Conservation (phyloP, 2,113 vertebrate species). For the Chloropsis cyanopogon region DNA sequence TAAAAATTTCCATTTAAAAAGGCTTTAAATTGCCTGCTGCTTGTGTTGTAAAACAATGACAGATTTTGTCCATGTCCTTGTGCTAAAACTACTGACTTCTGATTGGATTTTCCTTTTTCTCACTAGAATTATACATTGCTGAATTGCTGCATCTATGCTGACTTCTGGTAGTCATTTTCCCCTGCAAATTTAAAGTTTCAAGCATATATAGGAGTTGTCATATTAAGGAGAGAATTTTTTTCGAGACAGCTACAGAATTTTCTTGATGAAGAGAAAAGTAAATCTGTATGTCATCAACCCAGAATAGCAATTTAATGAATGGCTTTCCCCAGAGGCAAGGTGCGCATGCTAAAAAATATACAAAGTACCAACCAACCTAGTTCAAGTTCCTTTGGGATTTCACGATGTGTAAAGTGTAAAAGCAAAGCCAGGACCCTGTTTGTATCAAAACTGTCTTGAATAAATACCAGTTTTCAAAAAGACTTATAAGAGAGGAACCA, state of each 20-base stretch:
- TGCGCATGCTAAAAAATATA: constrained; percentile 24
- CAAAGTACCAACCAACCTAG: not conserved
- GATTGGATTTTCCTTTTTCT: not conserved
- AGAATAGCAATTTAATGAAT: constrained; percentile 47
- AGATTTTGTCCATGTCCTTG: not conserved
- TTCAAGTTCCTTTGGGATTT: not conserved
- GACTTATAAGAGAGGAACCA: not conserved
- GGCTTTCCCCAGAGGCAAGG: constrained; percentile 34
- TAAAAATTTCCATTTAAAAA: not conserved
- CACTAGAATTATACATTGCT: not conserved
- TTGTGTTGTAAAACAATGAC: not conserved
- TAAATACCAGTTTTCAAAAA: not conserved
- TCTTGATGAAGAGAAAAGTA: constrained; percentile 46
- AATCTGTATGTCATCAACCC: constrained; percentile 49
- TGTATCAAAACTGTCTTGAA: not conserved
- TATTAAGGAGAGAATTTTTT: not conserved
- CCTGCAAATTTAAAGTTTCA: not conserved
- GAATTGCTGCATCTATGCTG: not conserved
- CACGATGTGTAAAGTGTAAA: not conserved
- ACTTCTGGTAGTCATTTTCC: not conserved
- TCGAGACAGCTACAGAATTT: not conserved
- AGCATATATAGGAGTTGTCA: not conserved
- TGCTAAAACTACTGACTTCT: not conserved
- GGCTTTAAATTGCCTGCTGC: not conserved
- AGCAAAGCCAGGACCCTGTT: not conserved